These are phyloP conservation scores for Cancer borealis DNA, from an alignment of 2,888 invertebrate genomes.

Conservation along the genomic window DNA sequence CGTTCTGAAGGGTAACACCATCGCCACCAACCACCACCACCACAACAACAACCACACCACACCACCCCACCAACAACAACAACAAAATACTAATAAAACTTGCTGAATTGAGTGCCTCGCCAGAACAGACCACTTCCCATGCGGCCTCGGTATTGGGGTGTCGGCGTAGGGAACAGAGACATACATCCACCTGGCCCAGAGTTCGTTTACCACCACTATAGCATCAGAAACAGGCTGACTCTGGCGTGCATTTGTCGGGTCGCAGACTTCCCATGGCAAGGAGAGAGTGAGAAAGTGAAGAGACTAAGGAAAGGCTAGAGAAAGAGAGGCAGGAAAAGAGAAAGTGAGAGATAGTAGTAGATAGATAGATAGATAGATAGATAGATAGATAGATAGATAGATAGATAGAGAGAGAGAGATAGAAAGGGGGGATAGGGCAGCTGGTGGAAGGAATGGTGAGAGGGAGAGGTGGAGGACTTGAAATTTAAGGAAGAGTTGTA, in stretches of 20 bases:
- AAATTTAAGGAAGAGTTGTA: too few relatives aligned
- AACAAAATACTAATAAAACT: background rate
- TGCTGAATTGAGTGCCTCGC: background rate
- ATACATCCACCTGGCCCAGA: background rate
- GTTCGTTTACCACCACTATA: background rate
- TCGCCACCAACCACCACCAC: too few relatives aligned
- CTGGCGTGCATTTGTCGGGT: background rate
- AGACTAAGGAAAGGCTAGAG: background rate
- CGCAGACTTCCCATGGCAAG: background rate
- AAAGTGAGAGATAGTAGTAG: background rate
- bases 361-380: conserved; percentile 20
- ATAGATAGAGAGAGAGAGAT: conserved; percentile 20
- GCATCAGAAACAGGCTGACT: background rate
- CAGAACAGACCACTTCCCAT: background rate
- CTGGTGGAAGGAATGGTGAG: background rate
- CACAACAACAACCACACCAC: background rate
- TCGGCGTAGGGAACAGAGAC: background rate
- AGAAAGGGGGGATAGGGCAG: background rate
- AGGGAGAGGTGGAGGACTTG: background rate
- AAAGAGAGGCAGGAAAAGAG: background rate
- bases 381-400: background rate
- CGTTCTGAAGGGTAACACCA: too few relatives aligned
- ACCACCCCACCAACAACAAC: background rate
- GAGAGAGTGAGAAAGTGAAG: conserved; percentile 5
- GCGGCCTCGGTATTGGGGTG: background rate